Base-by-base conservation (phyloP, 2,888 invertebrate species). In the Molorchus minor region DNA sequence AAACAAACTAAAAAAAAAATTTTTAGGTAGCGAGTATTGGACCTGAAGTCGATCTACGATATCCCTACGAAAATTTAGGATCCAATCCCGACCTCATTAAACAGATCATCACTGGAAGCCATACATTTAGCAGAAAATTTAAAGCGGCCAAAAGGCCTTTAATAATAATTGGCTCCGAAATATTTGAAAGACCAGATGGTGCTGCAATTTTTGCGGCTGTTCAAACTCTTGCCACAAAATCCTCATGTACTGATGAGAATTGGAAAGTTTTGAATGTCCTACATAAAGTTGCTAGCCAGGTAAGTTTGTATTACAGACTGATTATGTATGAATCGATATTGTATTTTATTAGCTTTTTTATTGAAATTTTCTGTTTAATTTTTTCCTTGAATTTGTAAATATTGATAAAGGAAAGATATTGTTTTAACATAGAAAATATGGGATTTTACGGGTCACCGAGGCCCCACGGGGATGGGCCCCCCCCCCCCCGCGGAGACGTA, bases 1-100 rank as follows among this genome's bases (percentile, higher is more conserved):
- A 25, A 3, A 25, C 25, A 5, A 8, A 33, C n/a, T 12, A 21
- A 35, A 13, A 44, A 44, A 41, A n/a, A 44, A 30, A 36, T 35
- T 61, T 68, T 25, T 45, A 78, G 78, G 70, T 99, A 38, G 98
- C 92, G 0, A 81, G 94, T 30, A 86, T 99, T 71, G 99, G 99
- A 7, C 91, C 96, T 0, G 85, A 93, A 75, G 88, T 98, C 4
- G 96, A 99, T 81, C 85, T 99, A 56, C 93, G 93, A 0, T 99
- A 98, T 78, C 89, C 95, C 1, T 94, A 98, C 78, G 87, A 91
- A 87, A 89, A 97, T 79, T 85, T 98, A 47, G 98, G 98, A 8
- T 89, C 93, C 65, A 88, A 89, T 17, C 85, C 93, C 0, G 84
- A 86, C 16, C 80, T 90, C 15, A 84, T 99, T 29, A 84, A 89